Evolutionary conservation across 1,140 invertebrate species (phyloP), one percentile per base, ranked within the genome.

Genomic region (Pogonus chalceus): DNA sequence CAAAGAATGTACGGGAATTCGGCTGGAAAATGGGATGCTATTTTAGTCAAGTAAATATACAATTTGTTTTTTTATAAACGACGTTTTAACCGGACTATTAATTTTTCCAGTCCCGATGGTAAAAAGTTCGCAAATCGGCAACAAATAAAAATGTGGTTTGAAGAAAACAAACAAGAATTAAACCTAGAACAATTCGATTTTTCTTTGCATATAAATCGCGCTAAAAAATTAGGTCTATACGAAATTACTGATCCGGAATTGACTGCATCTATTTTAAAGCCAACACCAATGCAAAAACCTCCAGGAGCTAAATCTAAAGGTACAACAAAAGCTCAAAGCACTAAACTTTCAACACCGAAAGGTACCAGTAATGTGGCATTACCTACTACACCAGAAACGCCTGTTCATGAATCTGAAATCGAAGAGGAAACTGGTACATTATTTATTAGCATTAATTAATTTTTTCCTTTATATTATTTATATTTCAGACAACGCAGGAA

Each of bases 11-110:
- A 78, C 50, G 83, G 82, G 1, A 74, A 77, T 56, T 83, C 83
- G 2, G 80, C 83, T 12, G 85, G 85, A 3, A 88, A 88, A 67
- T 90, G 86, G 86, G 85, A 88, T 67, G 84, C 87, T 7, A 79
- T 88, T 54, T 76, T 89, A 56, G 70, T 87, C 1, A 79, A 78
- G 82, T 84, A 67, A 68, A 69, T 65, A 48, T n/a, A 26, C 14
- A 18, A 55, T 35, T 52, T 55, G n/a, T 47, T 26, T 49, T 35
- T 54, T 31, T 23, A 51, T 35, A 37, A 49, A 18, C 49, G 23
- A n/a, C 31, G 35, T 26, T 51, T 23, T 39, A 46, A 21, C 10
- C 21, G 35, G n/a, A 2, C 18, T 43, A 2, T 49, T 55, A 52
- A 52, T 55, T 54, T 58, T 68, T 71, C 22, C 54, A 83, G 81